These are phyloP conservation scores for Thalassarche chlororhynchos DNA, from an alignment of 2,113 vertebrate genomes.

Conservation along the genomic window DNA sequence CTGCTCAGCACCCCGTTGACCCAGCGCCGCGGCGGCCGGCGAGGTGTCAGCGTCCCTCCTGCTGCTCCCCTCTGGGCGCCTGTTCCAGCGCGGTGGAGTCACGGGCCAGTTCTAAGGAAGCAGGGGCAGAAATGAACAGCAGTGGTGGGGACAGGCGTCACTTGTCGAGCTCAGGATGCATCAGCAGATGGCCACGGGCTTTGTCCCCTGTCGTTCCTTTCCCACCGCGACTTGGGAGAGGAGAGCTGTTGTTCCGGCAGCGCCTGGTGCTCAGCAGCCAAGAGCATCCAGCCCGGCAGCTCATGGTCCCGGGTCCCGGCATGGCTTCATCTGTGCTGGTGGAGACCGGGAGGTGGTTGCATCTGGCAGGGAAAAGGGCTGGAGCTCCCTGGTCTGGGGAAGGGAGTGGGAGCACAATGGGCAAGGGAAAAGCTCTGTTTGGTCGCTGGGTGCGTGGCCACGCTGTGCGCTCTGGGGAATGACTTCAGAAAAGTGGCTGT, in stretches of 20 bases:
- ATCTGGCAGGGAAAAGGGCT: background rate
- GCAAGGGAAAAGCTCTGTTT: background rate
- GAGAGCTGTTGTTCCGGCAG: background rate
- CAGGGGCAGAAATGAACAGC: background rate
- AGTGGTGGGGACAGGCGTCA: background rate
- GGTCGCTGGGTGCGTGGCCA: background rate
- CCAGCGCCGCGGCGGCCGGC: background rate
- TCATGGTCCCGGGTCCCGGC: accelerated
- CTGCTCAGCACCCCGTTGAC: background rate
- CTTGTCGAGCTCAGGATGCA: background rate
- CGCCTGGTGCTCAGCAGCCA: background rate
- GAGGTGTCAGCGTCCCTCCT: background rate
- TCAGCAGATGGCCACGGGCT: background rate
- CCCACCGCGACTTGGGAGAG: background rate
- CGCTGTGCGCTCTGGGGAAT: accelerated
- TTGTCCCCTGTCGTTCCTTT: background rate
- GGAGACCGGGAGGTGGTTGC: background rate
- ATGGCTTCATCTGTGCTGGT: accelerated
- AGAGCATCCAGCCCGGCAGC: background rate
- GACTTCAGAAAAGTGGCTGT: background rate
- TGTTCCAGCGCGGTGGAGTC: background rate
- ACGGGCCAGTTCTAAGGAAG: background rate
- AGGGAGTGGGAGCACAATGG: background rate
- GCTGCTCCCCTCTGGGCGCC: background rate
- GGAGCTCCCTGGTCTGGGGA: too few species aligned